phyloP scores from a whole-genome alignment of 2,888 invertebrate genomes.

The Ophion costatus region DNA sequence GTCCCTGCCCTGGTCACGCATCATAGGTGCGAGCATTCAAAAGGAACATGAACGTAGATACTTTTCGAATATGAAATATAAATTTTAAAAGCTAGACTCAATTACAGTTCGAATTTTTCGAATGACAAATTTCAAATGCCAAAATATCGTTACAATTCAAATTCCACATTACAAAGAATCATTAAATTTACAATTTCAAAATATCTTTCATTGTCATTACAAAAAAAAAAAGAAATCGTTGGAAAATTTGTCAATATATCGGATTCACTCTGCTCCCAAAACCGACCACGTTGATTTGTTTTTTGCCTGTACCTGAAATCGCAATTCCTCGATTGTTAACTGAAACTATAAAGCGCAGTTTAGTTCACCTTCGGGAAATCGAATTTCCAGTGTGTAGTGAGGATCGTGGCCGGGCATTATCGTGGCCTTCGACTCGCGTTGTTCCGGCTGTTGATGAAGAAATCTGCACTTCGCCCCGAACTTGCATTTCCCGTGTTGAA shows the following conservation, averaged over 20 bases:
- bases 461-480: constrained; percentile 91
- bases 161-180: background rate
- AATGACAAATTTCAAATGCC: too few relatives aligned
- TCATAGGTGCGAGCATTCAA: too few relatives aligned
- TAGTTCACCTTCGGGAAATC: constrained; percentile 88
- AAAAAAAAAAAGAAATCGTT: background rate
- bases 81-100: too few relatives aligned
- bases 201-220: background rate
- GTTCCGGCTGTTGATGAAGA: constrained; percentile 86
- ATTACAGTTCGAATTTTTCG: too few relatives aligned
- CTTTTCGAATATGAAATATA: too few relatives aligned
- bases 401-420: constrained; percentile 72
- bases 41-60: too few relatives aligned
- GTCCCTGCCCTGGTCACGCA: too few relatives aligned
- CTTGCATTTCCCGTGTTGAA: constrained; percentile 87
- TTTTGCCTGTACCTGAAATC: background rate
- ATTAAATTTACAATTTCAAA: too few relatives aligned
- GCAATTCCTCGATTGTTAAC: background rate
- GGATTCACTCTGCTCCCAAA: too few relatives aligned
- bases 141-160: background rate
- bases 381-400: constrained; percentile 89
- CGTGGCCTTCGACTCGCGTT: constrained; percentile 9
- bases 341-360: too few relatives aligned
- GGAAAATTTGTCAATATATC: too few relatives aligned
- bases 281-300: too few relatives aligned